phyloP scores from a whole-genome alignment of 2,113 vertebrate genomes.

The Petroica traversi region DNA sequence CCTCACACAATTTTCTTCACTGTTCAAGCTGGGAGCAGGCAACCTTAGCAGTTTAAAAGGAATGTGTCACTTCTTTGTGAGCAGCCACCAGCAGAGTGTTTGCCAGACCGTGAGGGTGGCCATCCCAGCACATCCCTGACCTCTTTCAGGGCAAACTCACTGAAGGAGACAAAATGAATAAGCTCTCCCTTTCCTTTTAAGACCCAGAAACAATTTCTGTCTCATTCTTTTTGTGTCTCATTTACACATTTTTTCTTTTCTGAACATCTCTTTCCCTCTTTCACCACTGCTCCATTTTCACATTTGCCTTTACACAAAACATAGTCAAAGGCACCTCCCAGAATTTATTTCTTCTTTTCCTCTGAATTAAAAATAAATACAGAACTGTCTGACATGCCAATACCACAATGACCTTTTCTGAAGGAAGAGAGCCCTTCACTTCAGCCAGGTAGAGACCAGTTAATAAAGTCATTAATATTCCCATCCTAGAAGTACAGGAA shows the following conservation, averaged over 20 bases:
- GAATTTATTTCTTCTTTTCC: neutral
- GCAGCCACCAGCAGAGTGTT: neutral
- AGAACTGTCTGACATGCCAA: neutral
- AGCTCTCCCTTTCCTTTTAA: neutral
- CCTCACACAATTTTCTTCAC: neutral
- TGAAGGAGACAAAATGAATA: neutral
- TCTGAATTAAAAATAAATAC: neutral
- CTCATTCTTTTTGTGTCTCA: neutral
- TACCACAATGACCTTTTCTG: neutral
- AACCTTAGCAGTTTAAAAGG: neutral
- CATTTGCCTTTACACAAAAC: neutral
- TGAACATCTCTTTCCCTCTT: neutral
- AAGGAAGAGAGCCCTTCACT: neutral
- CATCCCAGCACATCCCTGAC: neutral
- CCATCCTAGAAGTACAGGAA: neutral
- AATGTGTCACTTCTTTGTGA: conserved; percentile 36
- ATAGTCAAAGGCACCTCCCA: neutral
- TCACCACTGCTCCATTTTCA: accelerated
- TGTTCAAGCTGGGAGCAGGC: neutral
- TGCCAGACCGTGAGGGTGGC: neutral
- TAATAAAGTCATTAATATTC: neutral
- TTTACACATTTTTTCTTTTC: neutral
- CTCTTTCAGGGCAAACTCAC: neutral
- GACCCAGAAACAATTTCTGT: neutral
- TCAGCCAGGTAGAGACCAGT: neutral